A percentile compares a stretch with the other conserved stretches of the same genome.
Conservation (phyloP, 2,888 invertebrate genomes). For the Drosophila austrosaltans region DNA sequence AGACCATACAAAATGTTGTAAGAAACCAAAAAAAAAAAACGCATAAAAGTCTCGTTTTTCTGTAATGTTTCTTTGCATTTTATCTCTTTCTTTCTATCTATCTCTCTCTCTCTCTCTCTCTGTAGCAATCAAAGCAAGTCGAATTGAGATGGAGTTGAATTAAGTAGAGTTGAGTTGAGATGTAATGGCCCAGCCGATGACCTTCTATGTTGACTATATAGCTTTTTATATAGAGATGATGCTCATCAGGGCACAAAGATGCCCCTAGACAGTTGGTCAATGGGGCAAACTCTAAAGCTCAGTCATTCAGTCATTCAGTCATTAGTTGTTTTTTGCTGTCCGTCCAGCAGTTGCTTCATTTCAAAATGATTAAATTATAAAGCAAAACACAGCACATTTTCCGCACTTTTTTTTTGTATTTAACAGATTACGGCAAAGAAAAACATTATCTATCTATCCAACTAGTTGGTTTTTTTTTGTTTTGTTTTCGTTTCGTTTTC, state of each 20-base stretch:
- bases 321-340: conserved; percentile 48
- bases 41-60: conserved; percentile 8
- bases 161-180: neutral
- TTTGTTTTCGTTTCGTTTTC: conserved; percentile 19
- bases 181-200: neutral
- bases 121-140: conserved; percentile 6
- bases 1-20: conserved; percentile 1
- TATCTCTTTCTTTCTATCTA: no score
- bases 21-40: neutral
- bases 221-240: conserved; percentile 1
- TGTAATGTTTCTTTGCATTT: neutral
- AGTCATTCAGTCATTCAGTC: conserved; percentile 56
- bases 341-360: conserved; percentile 16
- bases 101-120: neutral
- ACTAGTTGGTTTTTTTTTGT: conserved; percentile 31
- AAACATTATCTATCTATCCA: conserved; percentile 48
- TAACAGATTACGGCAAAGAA: conserved; percentile 22
- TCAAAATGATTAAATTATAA: conserved; percentile 53
- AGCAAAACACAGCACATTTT: conserved; percentile 43
- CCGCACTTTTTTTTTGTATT: conserved; percentile 42
- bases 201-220: conserved; percentile 1
- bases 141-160: neutral
- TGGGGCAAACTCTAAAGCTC: conserved; percentile 42
- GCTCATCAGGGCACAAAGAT: conserved; percentile 10
- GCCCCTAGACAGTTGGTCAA: conserved; percentile 49